These are phyloP conservation scores for Vandiemenella viatica DNA, from an alignment of 2,888 invertebrate species.

Conservation along the genomic window DNA sequence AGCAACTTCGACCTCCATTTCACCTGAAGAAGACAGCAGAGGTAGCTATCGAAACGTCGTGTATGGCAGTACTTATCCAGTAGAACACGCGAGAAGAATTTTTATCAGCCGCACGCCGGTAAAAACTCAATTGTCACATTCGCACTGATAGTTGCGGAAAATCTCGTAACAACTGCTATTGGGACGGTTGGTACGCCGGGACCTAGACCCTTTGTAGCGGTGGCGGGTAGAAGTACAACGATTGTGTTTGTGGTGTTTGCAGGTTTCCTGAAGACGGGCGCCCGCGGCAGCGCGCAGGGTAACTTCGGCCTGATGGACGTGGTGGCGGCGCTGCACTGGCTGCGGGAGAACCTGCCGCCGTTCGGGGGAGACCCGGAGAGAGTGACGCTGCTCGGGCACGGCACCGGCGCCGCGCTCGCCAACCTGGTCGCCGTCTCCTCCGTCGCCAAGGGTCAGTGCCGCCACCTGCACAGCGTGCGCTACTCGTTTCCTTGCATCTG, in stretches of 20 bases:
- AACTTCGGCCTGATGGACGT: slow-evolving; percentile 86
- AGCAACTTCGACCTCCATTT: no score
- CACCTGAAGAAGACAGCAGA: no score
- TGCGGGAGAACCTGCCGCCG: slow-evolving; percentile 82
- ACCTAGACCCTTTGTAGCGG: neutral
- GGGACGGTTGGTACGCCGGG: no score
- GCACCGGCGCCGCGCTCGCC: slow-evolving; percentile 90
- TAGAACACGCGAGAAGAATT: no score
- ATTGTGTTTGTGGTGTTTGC: slow-evolving; percentile 19
- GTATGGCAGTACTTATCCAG: no score
- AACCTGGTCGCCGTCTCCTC: slow-evolving; percentile 93
- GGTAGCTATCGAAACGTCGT: no score
- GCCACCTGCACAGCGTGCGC: no score
- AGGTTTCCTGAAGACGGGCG: slow-evolving; percentile 83
- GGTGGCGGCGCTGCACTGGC: slow-evolving; percentile 92
- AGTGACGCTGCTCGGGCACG: slow-evolving; percentile 90
- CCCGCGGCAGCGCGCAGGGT: slow-evolving; percentile 76
- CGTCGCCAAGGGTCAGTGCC: slow-evolving; percentile 67
- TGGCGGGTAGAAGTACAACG: neutral
- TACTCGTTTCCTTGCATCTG: no score
- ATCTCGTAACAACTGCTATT: no score
- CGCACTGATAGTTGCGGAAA: no score
- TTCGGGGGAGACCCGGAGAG: slow-evolving; percentile 91
- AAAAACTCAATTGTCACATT: no score
- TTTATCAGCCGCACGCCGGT: no score